Conservation (phyloP, 2,113 vertebrate genomes). For the Peromyscus maniculatus region DNA sequence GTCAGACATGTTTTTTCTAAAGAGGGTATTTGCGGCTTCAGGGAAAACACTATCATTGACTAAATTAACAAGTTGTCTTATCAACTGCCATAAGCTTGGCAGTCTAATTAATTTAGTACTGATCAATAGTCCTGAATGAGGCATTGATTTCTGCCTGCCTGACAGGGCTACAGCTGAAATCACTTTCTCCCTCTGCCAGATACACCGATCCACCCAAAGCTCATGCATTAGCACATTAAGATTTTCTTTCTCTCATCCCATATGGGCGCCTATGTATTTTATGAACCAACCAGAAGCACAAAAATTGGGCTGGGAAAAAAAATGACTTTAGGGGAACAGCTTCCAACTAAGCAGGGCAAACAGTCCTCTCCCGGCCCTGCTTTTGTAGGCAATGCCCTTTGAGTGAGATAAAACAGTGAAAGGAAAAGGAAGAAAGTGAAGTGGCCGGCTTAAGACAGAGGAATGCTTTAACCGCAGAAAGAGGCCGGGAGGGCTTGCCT, state of each 20-base stretch:
- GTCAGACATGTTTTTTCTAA: slow-evolving; percentile 88
- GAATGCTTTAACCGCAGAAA: neutral
- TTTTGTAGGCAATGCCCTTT: slow-evolving; percentile 55
- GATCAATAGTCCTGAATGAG: slow-evolving; percentile 93
- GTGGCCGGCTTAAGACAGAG: neutral
- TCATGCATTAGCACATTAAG: slow-evolving; percentile 50
- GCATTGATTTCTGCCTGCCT: slow-evolving; percentile 91
- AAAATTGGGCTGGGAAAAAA: slow-evolving; percentile 24
- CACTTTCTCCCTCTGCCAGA: slow-evolving; percentile 70
- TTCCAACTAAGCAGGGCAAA: neutral
- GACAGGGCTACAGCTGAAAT: slow-evolving; percentile 82
- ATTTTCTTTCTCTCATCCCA: slow-evolving; percentile 66
- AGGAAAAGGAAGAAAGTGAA: neutral
- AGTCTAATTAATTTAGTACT: slow-evolving; percentile 94
- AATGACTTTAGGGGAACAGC: neutral
- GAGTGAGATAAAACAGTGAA: slow-evolving; percentile 34
- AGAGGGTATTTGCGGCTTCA: slow-evolving; percentile 92
- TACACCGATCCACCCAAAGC: neutral
- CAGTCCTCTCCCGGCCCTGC: slow-evolving; percentile 28
- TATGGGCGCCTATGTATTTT: neutral
- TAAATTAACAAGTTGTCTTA: slow-evolving; percentile 94
- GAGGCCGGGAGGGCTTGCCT: neutral
- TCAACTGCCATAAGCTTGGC: slow-evolving; percentile 92
- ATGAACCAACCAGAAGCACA: slow-evolving; percentile 56
- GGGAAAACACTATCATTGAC: slow-evolving; percentile 93